Base-by-base conservation (phyloP, 2,113 vertebrate genomes). In the Lepisosteus oculatus region DNA sequence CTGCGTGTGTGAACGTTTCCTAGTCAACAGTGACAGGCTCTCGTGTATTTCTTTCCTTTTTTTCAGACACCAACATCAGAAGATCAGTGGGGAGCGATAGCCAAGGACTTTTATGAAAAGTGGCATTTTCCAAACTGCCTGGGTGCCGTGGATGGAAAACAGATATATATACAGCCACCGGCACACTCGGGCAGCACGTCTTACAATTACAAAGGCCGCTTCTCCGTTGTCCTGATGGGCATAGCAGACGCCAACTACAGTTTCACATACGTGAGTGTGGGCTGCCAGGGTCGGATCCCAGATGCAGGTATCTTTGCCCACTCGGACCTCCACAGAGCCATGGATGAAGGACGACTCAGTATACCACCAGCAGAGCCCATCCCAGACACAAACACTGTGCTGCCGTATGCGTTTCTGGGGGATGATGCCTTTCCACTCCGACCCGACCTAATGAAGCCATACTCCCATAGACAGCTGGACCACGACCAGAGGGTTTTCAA, bases 51-150 rank as follows among this genome's bases (percentile, higher is more conserved):
- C 17, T 29, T 29, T 29, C 17, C 17, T 29, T 29, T 29, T 29
- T 29, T 29, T 29, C 17, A 29, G 17, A 29, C 17, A 29, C 17
- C 17, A 29, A 29, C 17, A 29, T 29, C 17, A 29, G 17, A 9
- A 55, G 14, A 17, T 6, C 42, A 68, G 9, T 51, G 73, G 63
- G 54, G 57, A 44, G 61, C 12, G 55, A 75, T 71, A 1, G 13
- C 68, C 8, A 43, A 41, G n/a, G 68, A 74, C n/a, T 69, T 64
- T 41, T 17, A 67, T 8, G 4, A 57, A 14, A 42, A 44, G 0
- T 71, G 72, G 70, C 71, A 71, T 59, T 80, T 80, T 13, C 73
- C 78, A 8, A 75, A 76, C 44, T 76, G 76, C 7, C 65, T 74
- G 5, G 76, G 76, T 17, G 71, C 73, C n/a, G 54, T 78, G 8